Evolutionary conservation across 2,797 vertebrate genomes (phyloP).

Genomic region (Muraenolepis orangiensis): DNA sequence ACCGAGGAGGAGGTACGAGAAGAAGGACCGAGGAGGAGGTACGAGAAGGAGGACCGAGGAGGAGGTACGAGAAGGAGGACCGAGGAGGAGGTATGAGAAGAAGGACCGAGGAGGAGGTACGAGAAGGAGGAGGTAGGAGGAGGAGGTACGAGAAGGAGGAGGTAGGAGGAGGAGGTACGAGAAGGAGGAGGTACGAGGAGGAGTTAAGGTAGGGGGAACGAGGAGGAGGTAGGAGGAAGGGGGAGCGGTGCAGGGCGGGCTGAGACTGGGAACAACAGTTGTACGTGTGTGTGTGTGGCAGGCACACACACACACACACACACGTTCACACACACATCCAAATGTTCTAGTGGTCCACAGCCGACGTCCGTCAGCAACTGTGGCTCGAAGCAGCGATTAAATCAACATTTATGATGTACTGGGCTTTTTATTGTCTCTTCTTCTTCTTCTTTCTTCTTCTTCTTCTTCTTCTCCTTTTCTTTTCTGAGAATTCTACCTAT

Average conservation of each 20-base stretch:
- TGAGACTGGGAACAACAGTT: constrained; percentile 51
- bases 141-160: constrained; percentile 22
- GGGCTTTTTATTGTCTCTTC: constrained; percentile 20
- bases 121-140: constrained; percentile 4
- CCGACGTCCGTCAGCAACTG: constrained; percentile 60
- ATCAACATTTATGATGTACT: constrained; percentile 39
- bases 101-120: constrained; percentile 16
- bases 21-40: neutral
- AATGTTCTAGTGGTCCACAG: constrained; percentile 76
- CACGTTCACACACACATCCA: constrained; percentile 53
- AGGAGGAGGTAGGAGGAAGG: constrained; percentile 26
- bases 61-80: constrained; percentile 21
- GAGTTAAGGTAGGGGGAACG: constrained; percentile 13
- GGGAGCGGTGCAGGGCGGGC: neutral
- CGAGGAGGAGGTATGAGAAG: too few species aligned
- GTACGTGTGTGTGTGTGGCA: constrained; percentile 54
- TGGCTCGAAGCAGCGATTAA: constrained; percentile 74
- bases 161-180: constrained; percentile 14
- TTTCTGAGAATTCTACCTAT: constrained; percentile 15
- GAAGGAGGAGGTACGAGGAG: constrained; percentile 5
- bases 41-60: too few species aligned
- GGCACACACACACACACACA: constrained; percentile 47
- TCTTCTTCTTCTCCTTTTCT: constrained; percentile 25
- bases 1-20: constrained; percentile 22
- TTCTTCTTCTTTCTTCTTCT: constrained; percentile 25